A percentile compares a stretch with the other conserved stretches of the same genome.
phyloP scores from a whole-genome alignment of 2,797 vertebrate genomes.

The Galago senegalensis region DNA sequence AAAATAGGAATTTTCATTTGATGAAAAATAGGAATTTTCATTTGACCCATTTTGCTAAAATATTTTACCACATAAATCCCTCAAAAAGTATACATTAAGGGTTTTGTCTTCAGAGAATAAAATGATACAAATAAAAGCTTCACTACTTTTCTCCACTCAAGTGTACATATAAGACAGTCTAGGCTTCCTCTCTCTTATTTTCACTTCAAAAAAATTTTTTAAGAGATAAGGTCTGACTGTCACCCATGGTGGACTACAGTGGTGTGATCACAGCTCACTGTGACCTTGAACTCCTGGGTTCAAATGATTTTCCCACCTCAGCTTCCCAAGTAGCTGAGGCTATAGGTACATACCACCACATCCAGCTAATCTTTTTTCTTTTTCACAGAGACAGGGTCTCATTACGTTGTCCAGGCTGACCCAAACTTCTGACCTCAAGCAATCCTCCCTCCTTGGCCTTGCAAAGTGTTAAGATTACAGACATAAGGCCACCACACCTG shows the following conservation, averaged over 20 bases:
- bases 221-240: background rate
- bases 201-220: background rate
- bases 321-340: background rate
- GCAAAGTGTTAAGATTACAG: background rate
- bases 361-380: background rate
- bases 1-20: conserved; percentile 69
- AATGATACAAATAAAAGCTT: background rate
- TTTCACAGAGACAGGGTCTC: background rate
- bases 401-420: background rate
- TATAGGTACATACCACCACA: background rate
- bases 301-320: background rate
- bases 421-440: background rate
- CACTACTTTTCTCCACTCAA: background rate
- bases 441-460: background rate
- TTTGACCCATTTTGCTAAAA: conserved; percentile 43
- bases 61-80: conserved; percentile 14
- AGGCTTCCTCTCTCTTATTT: background rate
- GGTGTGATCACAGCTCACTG: background rate
- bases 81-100: conserved; percentile 43
- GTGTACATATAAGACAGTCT: background rate
- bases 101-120: background rate
- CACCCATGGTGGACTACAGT: background rate
- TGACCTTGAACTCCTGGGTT: background rate
- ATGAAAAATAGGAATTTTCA: conserved; percentile 65
- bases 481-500: background rate